Evolutionary conservation across 2,113 vertebrate species (phyloP).

Genomic region (Amphiprion ocellaris): DNA sequence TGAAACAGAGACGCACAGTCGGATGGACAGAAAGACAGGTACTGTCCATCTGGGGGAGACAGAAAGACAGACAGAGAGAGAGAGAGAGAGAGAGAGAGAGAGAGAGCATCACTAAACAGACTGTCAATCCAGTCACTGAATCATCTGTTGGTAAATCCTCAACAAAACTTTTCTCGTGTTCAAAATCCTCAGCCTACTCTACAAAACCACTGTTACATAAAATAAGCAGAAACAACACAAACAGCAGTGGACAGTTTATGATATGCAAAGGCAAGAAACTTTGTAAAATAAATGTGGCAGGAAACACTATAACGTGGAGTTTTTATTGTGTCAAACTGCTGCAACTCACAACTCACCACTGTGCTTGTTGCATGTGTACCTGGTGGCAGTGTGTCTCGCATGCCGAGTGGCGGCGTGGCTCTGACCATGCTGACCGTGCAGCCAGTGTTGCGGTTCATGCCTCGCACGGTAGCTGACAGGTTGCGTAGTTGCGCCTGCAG

Average conservation of each 20-base stretch:
- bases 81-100: too few relatives aligned
- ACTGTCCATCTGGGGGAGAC: conserved; percentile 44
- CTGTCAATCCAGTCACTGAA: too few relatives aligned
- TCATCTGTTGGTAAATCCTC: too few relatives aligned
- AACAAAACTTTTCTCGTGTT: too few relatives aligned
- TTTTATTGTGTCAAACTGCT: background rate
- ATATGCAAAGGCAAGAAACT: background rate
- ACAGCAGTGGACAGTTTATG: background rate
- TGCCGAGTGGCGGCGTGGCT: background rate
- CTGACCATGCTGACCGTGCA: conserved; percentile 77
- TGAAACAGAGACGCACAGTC: conserved; percentile 80
- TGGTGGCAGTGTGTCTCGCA: conserved; percentile 45
- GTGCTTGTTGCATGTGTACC: conserved; percentile 39
- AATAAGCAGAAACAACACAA: too few relatives aligned
- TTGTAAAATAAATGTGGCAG: too few relatives aligned
- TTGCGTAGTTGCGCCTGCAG: conserved; percentile 86
- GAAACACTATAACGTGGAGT: too few relatives aligned
- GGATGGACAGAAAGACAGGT: conserved; percentile 80
- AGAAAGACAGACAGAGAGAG: background rate
- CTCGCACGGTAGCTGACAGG: conserved; percentile 77
- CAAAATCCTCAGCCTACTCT: too few relatives aligned
- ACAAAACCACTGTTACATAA: too few relatives aligned
- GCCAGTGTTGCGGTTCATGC: conserved; percentile 62
- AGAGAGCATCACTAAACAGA: too few relatives aligned
- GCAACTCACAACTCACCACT: conserved; percentile 16